A percentile compares a stretch with the other conserved stretches of the same genome.
These are phyloP conservation scores for Umimayanthus kanabou DNA, from an alignment of 92 coral and sea anemone species.

Conservation along the genomic window DNA sequence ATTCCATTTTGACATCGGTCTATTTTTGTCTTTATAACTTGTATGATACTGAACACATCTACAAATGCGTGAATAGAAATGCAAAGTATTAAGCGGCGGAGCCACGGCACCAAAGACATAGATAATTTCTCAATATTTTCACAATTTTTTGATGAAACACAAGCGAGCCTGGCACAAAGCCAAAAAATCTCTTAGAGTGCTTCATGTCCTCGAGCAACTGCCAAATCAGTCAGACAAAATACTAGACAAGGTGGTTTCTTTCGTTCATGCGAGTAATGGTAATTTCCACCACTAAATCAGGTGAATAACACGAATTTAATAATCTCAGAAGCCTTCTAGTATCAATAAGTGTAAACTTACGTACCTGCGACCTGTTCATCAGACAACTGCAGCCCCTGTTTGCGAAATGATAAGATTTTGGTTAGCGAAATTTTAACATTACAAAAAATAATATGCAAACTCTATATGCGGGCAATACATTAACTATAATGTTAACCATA, in stretches of 20 bases:
- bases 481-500: conserved; percentile 1
- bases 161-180: neutral
- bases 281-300: neutral
- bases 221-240: neutral
- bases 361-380: conserved; percentile 45
- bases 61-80: conserved; percentile 10
- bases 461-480: neutral
- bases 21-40: neutral
- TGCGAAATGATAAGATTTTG: conserved; percentile 3
- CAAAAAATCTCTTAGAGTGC: neutral
- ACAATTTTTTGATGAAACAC: neutral
- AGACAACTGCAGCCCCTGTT: conserved; percentile 34
- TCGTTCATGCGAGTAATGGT: neutral
- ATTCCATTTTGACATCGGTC: conserved; percentile 4
- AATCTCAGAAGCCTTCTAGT: neutral
- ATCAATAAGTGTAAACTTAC: neutral
- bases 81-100: neutral
- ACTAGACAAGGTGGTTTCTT: neutral
- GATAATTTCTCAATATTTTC: neutral
- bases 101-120: neutral
- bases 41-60: neutral
- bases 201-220: conserved; percentile 6
- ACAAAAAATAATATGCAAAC: conserved; percentile 22
- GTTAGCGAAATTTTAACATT: conserved; percentile 19
- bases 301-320: neutral